Evolutionary conservation across 2,797 vertebrate species (phyloP).

Genomic region (Phataginus tetradactyla): DNA sequence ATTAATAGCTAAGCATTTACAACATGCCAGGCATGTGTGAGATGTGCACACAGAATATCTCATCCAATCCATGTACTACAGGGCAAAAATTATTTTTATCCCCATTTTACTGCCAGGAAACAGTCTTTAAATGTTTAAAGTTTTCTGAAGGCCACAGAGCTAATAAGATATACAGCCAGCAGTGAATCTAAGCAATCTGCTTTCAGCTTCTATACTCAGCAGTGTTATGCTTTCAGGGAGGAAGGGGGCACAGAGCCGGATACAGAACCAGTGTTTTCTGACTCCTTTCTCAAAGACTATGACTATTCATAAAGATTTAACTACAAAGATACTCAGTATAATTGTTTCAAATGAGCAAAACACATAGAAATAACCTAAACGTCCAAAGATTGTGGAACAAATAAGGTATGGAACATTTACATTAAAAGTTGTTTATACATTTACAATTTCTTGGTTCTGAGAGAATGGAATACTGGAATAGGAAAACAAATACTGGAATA

Average conservation of each 20-base stretch:
- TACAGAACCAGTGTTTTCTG: not conserved
- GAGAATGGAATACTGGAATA: not conserved
- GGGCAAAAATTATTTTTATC: not conserved
- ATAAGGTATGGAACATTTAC: not conserved
- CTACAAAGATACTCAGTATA: not conserved
- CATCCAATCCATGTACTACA: not conserved
- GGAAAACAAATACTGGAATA: not conserved
- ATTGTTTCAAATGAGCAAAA: not conserved
- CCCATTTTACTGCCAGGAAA: not conserved
- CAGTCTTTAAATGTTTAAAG: not conserved
- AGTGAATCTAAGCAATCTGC: not conserved
- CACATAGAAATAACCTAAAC: not conserved
- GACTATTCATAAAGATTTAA: not conserved
- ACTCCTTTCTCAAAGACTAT: not conserved
- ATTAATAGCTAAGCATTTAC: not conserved
- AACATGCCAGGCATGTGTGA: not conserved
- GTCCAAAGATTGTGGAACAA: not conserved
- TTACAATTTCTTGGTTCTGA: not conserved
- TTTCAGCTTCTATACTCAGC: not conserved
- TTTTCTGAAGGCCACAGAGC: not conserved
- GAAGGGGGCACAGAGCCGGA: not conserved
- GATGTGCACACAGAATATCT: not conserved
- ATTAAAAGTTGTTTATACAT: not conserved
- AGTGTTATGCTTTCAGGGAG: not conserved
- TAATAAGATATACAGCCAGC: not conserved